Percentiles rank a stretch among this genome's conserved stretches.
Evolutionary conservation across 1,140 invertebrate genomes (phyloP).

Genomic region (Pentalonia nigronervosa): DNA sequence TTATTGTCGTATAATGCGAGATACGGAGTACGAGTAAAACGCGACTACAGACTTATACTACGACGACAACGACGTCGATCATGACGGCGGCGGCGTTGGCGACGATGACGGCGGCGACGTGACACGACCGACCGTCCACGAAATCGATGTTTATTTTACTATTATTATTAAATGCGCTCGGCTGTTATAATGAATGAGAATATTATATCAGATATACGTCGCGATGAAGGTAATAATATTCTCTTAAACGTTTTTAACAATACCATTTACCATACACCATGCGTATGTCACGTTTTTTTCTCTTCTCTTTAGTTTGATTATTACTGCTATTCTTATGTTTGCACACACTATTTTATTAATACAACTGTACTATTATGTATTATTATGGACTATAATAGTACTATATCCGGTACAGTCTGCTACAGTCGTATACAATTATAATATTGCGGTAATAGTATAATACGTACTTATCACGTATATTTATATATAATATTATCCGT

Average conservation of each 20-base stretch:
- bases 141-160: conserved; percentile 30
- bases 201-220: conserved; percentile 6
- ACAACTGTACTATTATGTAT: background rate
- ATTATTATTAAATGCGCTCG: background rate
- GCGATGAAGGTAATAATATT: background rate
- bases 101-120: background rate
- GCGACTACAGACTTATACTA: background rate
- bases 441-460: background rate
- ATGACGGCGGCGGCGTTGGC: no score
- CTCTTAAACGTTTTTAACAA: background rate
- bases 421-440: background rate
- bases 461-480: background rate
- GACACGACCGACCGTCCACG: conserved; percentile 11
- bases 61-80: no score
- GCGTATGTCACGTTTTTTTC: conserved; percentile 39
- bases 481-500: background rate
- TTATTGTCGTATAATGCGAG: no score
- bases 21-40: background rate
- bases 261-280: background rate
- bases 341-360: background rate
- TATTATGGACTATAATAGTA: background rate
- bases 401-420: background rate
- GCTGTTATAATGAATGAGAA: conserved; percentile 28
- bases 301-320: background rate
- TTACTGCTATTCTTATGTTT: background rate